Base-by-base conservation (phyloP, 2,888 invertebrate species). In the Campoletis raptor region DNA sequence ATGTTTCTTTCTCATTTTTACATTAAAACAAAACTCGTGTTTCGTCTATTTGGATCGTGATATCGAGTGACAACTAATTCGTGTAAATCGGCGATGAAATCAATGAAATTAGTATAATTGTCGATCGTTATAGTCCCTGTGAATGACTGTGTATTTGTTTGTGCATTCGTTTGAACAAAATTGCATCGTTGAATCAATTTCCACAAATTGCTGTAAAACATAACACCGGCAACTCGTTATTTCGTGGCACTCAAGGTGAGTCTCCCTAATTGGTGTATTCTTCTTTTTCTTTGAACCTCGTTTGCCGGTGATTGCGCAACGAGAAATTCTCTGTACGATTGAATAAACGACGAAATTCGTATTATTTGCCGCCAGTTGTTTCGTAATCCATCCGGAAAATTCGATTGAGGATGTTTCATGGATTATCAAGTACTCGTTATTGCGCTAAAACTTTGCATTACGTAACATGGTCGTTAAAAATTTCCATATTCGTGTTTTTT, bases 231-330 rank as follows among this genome's bases (percentile, higher is more conserved):
- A 81, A 66, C 86, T 80, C 54, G 67, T 69, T 73, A 81, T 83
- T 83, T 77, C 80, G 85, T 81, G 67, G 30, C 80, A 48, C 57
- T 61, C 77, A 72, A 86, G 86, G 86, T 86, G 86, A 86, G 86
- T 86, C 83, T 67, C 21, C 61, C 37, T 72, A 83, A 83, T 86
- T 80, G 72, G 80, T 80, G 83, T 57, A 76, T 67, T 86, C 72
- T 69, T 83, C 78, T 10, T 72, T 82, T 69, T 42, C 57, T 81
- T 77, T 52, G 21, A 76, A 54, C 52, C 57, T 12, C 48, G 54
- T 54, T 67, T 42, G 69, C 36, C 24, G 45, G 61, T 24, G n/a
- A 72, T 86, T 86, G 81, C 86, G 80, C 81, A 86, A 86, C 72
- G n/a, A n/a, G 0, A 67, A 66, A 72, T 74, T 81, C 42, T n/a